A percentile compares a stretch with the other conserved stretches of the same genome.
These are phyloP conservation scores for Epizoanthus illoricatus DNA, from an alignment of 92 coral and sea anemone species.

Conservation along the genomic window DNA sequence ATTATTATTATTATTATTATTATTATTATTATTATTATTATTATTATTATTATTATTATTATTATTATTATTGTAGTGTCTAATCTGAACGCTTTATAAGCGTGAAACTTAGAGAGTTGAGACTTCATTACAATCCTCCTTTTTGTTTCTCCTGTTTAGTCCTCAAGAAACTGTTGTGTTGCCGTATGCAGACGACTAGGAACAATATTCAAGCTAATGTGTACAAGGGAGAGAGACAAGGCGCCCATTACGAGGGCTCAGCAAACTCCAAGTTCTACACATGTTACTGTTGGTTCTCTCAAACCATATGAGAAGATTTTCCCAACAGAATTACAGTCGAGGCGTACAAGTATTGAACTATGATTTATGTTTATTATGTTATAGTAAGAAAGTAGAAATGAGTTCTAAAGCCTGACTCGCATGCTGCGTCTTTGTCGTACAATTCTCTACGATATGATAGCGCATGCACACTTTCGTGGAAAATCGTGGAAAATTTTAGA, in stretches of 20 bases:
- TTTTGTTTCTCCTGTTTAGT: neutral
- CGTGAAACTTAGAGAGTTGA: too few species aligned
- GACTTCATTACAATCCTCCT: neutral
- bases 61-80: too few species aligned
- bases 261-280: neutral
- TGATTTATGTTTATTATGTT: neutral
- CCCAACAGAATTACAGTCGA: neutral
- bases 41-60: too few species aligned
- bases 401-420: too few species aligned
- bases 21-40: too few species aligned
- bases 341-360: neutral
- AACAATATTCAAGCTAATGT: neutral
- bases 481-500: too few species aligned
- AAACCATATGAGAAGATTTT: neutral
- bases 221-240: neutral
- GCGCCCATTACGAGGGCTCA: neutral
- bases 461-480: too few species aligned
- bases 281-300: constrained; percentile 5
- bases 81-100: too few species aligned
- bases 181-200: neutral
- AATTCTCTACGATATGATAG: too few species aligned
- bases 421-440: too few species aligned
- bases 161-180: neutral
- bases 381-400: too few species aligned
- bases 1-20: too few species aligned